phyloP scores from a whole-genome alignment of 2,888 invertebrate genomes.

The Acleris sparsana region DNA sequence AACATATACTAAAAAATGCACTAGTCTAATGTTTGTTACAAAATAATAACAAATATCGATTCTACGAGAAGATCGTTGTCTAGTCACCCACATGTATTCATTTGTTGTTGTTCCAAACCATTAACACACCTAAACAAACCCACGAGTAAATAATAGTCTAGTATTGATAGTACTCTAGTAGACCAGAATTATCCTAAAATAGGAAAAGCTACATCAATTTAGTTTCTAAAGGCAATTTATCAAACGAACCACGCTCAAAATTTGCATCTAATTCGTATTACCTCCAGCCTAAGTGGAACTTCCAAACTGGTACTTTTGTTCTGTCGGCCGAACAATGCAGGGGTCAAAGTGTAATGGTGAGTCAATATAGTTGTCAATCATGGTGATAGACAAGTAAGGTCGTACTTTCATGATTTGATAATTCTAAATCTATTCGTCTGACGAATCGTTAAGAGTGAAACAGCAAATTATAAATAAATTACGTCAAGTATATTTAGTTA shows the following conservation, averaged over 20 bases:
- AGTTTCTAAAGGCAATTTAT: slow-evolving; percentile 26
- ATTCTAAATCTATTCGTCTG: slow-evolving; percentile 25
- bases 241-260: slow-evolving; percentile 35
- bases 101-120: too few relatives aligned
- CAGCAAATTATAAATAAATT: not conserved
- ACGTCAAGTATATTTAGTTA: too few relatives aligned
- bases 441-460: slow-evolving; percentile 14
- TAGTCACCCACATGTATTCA: too few relatives aligned
- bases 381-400: slow-evolving; percentile 60
- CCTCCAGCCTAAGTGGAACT: slow-evolving; percentile 41
- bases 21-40: too few relatives aligned
- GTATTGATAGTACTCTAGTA: too few relatives aligned
- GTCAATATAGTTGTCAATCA: slow-evolving; percentile 47
- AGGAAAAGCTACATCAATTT: slow-evolving; percentile 12
- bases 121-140: too few relatives aligned
- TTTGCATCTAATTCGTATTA: slow-evolving; percentile 43
- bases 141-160: too few relatives aligned
- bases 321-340: not conserved
- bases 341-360: slow-evolving; percentile 43
- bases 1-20: too few relatives aligned
- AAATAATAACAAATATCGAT: too few relatives aligned
- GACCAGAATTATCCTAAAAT: not conserved
- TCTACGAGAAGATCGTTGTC: too few relatives aligned
- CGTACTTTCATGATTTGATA: slow-evolving; percentile 36
- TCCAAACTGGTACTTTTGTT: slow-evolving; percentile 32